Percentiles rank a stretch among this genome's conserved stretches.
Evolutionary conservation across 1,140 invertebrate genomes (phyloP).

Genomic region (Druon quercuslanigerum): DNA sequence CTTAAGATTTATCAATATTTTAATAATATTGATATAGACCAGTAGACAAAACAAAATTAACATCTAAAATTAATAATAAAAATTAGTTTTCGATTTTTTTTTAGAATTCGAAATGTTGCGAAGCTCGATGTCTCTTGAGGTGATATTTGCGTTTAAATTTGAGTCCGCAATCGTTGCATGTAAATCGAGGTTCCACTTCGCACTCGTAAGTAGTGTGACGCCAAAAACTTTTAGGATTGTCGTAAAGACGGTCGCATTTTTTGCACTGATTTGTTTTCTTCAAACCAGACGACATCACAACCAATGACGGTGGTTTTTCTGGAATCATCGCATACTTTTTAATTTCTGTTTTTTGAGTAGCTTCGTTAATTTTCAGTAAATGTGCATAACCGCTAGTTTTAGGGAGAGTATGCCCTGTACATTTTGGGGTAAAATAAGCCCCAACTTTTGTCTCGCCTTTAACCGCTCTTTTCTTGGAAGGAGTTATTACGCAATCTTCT

Average conservation of each 20-base stretch:
- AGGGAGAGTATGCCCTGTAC: too few species aligned
- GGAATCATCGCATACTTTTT: neutral
- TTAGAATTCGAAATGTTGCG: neutral
- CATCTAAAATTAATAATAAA: too few species aligned
- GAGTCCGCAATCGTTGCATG: constrained; percentile 75
- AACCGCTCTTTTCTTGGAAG: neutral
- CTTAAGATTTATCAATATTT: too few species aligned
- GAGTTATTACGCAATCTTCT: neutral
- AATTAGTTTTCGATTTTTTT: too few species aligned
- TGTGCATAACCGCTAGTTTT: too few species aligned
- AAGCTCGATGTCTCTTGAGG: constrained; percentile 65
- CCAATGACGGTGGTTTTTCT: neutral
- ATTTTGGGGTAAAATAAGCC: too few species aligned
- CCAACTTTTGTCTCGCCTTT: too few species aligned
- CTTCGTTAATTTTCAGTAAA: too few species aligned
- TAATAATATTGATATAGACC: too few species aligned
- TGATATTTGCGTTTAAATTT: constrained; percentile 75
- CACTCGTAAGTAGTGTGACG: constrained; percentile 80
- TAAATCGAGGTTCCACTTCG: constrained; percentile 75
- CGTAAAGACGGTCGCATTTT: neutral
- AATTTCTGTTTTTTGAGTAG: neutral
- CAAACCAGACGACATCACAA: neutral
- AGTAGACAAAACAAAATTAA: too few species aligned
- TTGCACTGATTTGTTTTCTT: neutral
- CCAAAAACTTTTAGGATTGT: constrained; percentile 51